A percentile compares a stretch with the other conserved stretches of the same genome.
Conservation (phyloP, 2,888 invertebrate species). For the Pristionchus japonicus region DNA sequence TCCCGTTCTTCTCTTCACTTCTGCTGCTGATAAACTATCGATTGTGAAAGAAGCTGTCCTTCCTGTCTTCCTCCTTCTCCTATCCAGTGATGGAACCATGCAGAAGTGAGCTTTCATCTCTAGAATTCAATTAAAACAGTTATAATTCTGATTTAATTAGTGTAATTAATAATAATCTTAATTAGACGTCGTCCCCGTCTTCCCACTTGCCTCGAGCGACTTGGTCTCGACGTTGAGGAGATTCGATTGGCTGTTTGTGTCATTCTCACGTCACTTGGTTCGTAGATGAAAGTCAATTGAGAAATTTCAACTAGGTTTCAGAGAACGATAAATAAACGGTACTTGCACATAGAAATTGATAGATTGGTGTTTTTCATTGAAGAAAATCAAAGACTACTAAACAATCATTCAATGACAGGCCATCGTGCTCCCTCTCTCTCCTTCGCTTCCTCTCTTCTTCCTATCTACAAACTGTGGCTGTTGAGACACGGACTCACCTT, state of each 20-base stretch:
- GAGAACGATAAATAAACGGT: no score
- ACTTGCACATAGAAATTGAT: no score
- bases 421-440: constrained; percentile 34
- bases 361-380: no score
- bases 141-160: no score
- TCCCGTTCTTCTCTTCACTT: constrained; percentile 2
- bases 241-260: constrained; percentile 31
- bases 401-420: neutral
- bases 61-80: neutral
- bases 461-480: constrained; percentile 59
- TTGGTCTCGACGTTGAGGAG: constrained; percentile 11
- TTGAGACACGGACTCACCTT: constrained; percentile 52
- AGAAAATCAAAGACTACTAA: no score
- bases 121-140: neutral
- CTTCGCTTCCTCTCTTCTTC: constrained; percentile 51
- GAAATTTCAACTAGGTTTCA: no score
- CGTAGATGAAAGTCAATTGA: neutral
- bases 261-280: neutral
- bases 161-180: no score
- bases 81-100: constrained; percentile 17
- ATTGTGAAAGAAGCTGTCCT: neutral
- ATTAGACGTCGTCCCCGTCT: constrained; percentile 29
- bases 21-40: neutral
- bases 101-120: neutral
- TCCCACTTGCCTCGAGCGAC: neutral